Conservation (phyloP, 53 echinoderm and acorn worm species). For the Henricia sp. region DNA sequence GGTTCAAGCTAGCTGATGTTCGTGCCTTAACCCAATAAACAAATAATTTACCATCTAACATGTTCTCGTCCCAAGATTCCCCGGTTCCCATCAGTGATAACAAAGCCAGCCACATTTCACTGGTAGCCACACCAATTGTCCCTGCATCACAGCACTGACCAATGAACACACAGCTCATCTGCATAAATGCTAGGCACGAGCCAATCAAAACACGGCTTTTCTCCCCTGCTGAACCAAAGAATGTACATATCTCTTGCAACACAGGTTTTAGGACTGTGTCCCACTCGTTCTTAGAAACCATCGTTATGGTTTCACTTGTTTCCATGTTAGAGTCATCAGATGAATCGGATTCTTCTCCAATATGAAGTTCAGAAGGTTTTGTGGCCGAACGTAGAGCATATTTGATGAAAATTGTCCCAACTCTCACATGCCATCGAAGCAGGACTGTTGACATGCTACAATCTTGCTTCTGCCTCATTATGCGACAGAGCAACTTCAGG, state of each 20-base stretch:
- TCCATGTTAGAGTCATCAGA: slow-evolving; percentile 1
- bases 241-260: slow-evolving; percentile 6
- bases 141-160: slow-evolving; percentile 34
- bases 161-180: slow-evolving; percentile 24
- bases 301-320: neutral
- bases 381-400: slow-evolving; percentile 19
- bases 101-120: slow-evolving; percentile 42
- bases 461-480: neutral
- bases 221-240: neutral
- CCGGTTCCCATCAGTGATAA: slow-evolving; percentile 48
- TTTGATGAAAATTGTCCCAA: slow-evolving; percentile 4
- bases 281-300: slow-evolving; percentile 22
- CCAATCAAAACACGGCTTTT: slow-evolving; percentile 11
- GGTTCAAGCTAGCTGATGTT: too few species aligned
- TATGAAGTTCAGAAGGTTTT: neutral
- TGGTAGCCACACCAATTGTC: slow-evolving; percentile 42
- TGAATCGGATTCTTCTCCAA: neutral
- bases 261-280: neutral
- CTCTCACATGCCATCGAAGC: neutral
- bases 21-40: too few species aligned
- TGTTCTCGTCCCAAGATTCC: neutral
- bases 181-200: slow-evolving; percentile 26
- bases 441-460: neutral
- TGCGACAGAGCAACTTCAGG: neutral
- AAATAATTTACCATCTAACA: slow-evolving; percentile 23